Evolutionary conservation across 30 jellyfish, hydroid and myxozoan species (phyloP).

Genomic region (Chrysaora quinquecirrha): DNA sequence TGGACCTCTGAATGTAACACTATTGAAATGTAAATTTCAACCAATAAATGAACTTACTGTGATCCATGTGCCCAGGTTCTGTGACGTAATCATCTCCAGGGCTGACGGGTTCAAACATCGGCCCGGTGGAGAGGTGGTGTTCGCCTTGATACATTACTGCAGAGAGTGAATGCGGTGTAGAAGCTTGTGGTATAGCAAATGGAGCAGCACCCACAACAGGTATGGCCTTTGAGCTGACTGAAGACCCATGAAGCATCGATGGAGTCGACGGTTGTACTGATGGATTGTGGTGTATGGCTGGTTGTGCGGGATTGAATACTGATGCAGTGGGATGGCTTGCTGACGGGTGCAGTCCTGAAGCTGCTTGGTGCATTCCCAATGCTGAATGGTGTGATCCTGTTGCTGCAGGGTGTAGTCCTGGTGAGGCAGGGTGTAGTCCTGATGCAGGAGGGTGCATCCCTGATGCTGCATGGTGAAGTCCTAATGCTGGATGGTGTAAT

Average conservation of each 20-base stretch:
- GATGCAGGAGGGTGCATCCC: neutral
- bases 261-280: neutral
- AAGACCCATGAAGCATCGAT: neutral
- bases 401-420: neutral
- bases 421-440: neutral
- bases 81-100: slow-evolving; percentile 55
- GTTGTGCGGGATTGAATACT: neutral
- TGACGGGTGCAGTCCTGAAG: no score
- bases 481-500: neutral
- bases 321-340: neutral
- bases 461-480: neutral
- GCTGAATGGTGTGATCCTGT: no score
- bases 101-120: slow-evolving; percentile 84
- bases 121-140: slow-evolving; percentile 33
- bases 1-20: no score
- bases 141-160: slow-evolving; percentile 10
- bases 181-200: neutral
- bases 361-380: no score
- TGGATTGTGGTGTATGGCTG: neutral
- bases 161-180: neutral
- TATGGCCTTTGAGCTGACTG: neutral
- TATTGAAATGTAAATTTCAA: no score
- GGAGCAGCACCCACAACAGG: no score
- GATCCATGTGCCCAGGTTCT: neutral
- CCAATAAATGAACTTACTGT: no score